These are phyloP conservation scores for Rhabdomys dilectus DNA, from an alignment of 2,113 vertebrate genomes.

Conservation along the genomic window DNA sequence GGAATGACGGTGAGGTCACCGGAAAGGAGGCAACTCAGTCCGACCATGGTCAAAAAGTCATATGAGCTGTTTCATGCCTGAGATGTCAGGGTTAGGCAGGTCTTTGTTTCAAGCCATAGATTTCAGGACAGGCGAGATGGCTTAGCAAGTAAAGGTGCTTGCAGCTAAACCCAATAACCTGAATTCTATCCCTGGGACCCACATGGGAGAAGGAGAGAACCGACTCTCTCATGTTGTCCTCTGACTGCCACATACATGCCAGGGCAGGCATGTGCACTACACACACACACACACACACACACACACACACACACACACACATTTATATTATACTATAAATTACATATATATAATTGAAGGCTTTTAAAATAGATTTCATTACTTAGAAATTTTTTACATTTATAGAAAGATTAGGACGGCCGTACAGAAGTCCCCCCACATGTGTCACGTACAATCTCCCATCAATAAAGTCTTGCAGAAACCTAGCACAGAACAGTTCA, in stretches of 20 bases:
- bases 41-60: not conserved
- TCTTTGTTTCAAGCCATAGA: not conserved
- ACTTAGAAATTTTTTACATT: not conserved
- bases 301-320: not conserved
- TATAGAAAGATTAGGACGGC: not conserved
- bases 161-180: not conserved
- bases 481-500: not conserved
- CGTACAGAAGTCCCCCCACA: too few species aligned
- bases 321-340: not conserved
- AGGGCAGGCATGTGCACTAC: not conserved
- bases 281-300: not conserved
- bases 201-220: not conserved
- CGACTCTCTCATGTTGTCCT: not conserved
- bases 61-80: not conserved
- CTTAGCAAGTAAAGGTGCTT: not conserved
- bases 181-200: not conserved
- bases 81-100: too few species aligned
- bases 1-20: not conserved
- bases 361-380: not conserved
- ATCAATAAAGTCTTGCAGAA: not conserved
- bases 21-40: not conserved
- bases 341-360: not conserved
- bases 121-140: not conserved
- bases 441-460: not conserved
- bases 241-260: not conserved